phyloP scores from a whole-genome alignment of 2,797 vertebrate genomes.

The Coilia nasus region DNA sequence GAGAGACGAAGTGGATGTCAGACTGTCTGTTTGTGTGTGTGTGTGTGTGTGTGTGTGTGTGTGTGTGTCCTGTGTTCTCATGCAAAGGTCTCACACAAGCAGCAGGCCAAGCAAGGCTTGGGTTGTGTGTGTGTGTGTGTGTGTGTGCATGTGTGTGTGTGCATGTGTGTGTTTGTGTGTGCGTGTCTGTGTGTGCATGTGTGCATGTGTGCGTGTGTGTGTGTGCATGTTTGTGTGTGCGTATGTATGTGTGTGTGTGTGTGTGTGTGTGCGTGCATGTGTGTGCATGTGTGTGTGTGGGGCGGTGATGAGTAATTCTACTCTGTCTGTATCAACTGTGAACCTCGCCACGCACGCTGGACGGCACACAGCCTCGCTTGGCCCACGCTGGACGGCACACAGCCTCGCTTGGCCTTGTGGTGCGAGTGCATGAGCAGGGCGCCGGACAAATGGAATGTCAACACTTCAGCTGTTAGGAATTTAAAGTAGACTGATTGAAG shows the following conservation, averaged over 20 bases:
- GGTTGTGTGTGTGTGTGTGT: no score
- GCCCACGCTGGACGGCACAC: no score
- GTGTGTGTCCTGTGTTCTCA: background rate
- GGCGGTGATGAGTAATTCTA: background rate
- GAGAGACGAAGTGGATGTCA: background rate
- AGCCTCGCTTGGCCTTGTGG: background rate
- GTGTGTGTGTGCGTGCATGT: background rate
- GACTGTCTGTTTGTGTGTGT: background rate
- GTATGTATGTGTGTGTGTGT: background rate
- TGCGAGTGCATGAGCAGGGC: background rate
- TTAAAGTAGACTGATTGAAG: slow-evolving; percentile 22
- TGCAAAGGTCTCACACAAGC: background rate
- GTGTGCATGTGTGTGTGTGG: background rate
- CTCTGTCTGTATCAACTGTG: background rate
- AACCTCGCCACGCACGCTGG: background rate
- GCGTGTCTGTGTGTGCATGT: background rate
- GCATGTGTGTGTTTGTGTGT: background rate
- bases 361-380: no score
- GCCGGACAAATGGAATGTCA: slow-evolving; percentile 60
- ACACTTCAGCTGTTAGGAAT: slow-evolving; percentile 59
- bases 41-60: no score
- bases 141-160: no score
- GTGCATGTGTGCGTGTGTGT: no score
- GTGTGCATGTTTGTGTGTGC: no score
- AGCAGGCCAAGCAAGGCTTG: no score